Evolutionary conservation across 2,113 vertebrate genomes (phyloP).

Genomic region (Burhinus bistriatus): DNA sequence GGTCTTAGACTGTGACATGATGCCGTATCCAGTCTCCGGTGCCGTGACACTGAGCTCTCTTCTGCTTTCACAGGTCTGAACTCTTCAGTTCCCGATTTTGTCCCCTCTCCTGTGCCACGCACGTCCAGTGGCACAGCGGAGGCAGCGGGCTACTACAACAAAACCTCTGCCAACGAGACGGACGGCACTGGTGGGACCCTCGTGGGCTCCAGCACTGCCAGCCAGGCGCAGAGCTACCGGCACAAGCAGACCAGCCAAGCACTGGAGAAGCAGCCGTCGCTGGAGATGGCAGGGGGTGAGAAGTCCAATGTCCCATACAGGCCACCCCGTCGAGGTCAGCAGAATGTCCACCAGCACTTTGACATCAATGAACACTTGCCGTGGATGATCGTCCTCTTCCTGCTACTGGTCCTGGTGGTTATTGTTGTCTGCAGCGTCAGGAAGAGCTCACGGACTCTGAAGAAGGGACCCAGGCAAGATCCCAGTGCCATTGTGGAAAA

Average conservation of each 20-base stretch:
- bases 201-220: neutral
- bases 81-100: slow-evolving; percentile 67
- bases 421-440: slow-evolving; percentile 94
- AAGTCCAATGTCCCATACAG: slow-evolving; percentile 74
- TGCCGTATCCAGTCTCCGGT: neutral
- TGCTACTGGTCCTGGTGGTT: slow-evolving; percentile 90
- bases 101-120: slow-evolving; percentile 62
- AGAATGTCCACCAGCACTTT: slow-evolving; percentile 84
- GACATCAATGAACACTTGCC: slow-evolving; percentile 98
- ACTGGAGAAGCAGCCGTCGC: slow-evolving; percentile 66
- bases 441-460: slow-evolving; percentile 89
- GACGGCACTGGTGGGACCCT: slow-evolving; percentile 5
- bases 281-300: slow-evolving; percentile 69
- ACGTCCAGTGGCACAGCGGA: slow-evolving; percentile 17
- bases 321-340: slow-evolving; percentile 81
- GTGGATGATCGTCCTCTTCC: slow-evolving; percentile 96
- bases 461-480: slow-evolving; percentile 94
- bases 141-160: slow-evolving; percentile 40
- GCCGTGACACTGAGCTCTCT: neutral
- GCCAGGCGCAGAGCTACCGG: slow-evolving; percentile 66
- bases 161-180: slow-evolving; percentile 45
- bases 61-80: slow-evolving; percentile 70
- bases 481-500: slow-evolving; percentile 94
- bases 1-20: neutral
- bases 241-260: slow-evolving; percentile 60